Percentiles rank a stretch among this genome's conserved stretches.
These are phyloP conservation scores for Ptychoptera albimana DNA, from an alignment of 2,888 invertebrate genomes.

Conservation along the genomic window DNA sequence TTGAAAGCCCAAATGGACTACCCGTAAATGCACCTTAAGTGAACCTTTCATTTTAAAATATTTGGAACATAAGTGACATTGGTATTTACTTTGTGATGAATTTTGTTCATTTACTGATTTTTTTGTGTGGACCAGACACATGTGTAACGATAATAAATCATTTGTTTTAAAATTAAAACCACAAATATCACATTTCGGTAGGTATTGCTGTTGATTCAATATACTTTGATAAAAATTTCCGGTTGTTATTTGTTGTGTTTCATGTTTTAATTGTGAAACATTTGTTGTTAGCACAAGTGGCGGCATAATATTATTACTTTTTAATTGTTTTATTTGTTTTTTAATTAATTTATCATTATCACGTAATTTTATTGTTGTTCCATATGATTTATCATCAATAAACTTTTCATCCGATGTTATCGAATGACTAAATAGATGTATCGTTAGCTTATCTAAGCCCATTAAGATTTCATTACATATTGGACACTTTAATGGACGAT, in stretches of 20 bases:
- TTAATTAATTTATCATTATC: constrained; percentile 6
- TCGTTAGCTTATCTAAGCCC: constrained; percentile 68
- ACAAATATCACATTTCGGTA: constrained; percentile 46
- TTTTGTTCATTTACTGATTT: constrained; percentile 18
- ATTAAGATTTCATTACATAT: constrained; percentile 58
- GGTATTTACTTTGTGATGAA: constrained; percentile 30
- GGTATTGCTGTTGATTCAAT: neutral
- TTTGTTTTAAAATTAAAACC: constrained; percentile 52
- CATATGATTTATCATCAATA: constrained; percentile 11
- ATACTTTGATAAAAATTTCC: too few relatives aligned
- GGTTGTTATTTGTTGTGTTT: constrained; percentile 7
- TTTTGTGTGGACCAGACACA: constrained; percentile 44
- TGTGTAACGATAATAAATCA: constrained; percentile 57
- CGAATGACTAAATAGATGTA: constrained; percentile 64
- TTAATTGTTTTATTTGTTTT: constrained; percentile 10
- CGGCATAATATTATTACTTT: constrained; percentile 7
- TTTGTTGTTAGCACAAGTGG: constrained; percentile 1
- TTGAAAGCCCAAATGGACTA: constrained; percentile 46
- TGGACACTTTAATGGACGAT: constrained; percentile 57
- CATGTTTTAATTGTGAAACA: constrained; percentile 6
- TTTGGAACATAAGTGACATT: constrained; percentile 65
- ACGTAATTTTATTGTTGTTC: constrained; percentile 5
- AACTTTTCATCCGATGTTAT: constrained; percentile 8
- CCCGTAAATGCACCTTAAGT: constrained; percentile 63
- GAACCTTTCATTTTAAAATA: constrained; percentile 70